phyloP scores from a whole-genome alignment of 2,888 invertebrate genomes.

The Eretmocerus hayati region DNA sequence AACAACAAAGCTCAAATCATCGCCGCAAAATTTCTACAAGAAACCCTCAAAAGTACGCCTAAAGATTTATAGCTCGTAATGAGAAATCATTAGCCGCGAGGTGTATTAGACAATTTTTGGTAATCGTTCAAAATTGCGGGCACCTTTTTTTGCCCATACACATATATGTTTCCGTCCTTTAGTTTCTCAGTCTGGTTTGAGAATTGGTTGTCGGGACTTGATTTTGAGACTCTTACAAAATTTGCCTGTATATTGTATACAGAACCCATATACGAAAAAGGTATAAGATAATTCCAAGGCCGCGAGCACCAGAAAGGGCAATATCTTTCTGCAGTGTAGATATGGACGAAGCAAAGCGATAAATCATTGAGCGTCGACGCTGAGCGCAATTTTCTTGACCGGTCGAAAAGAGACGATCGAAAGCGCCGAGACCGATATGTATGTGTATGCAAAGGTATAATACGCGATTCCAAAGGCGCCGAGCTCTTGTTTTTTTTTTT shows the following conservation, averaged over 20 bases:
- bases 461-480: not conserved
- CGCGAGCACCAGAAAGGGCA: too few species aligned
- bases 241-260: too few species aligned
- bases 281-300: too few species aligned
- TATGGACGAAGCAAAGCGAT: slow-evolving; percentile 2
- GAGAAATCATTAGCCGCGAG: slow-evolving; percentile 46
- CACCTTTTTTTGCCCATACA: not conserved
- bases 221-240: too few species aligned
- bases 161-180: too few species aligned
- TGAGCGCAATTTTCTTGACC: slow-evolving; percentile 10
- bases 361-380: slow-evolving; percentile 22
- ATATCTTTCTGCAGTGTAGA: too few species aligned
- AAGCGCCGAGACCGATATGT: too few species aligned
- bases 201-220: too few species aligned
- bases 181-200: too few species aligned
- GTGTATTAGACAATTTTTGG: slow-evolving; percentile 45
- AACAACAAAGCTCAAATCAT: too few species aligned
- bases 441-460: not conserved
- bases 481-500: not conserved
- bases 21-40: too few species aligned
- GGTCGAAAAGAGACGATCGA: not conserved
- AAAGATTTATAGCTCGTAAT: slow-evolving; percentile 47
- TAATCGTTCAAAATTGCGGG: slow-evolving; percentile 42
- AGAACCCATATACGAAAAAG: too few species aligned
- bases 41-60: slow-evolving; percentile 16